Conservation (phyloP, 2,888 invertebrate species). For the Dascillus cervinus region DNA sequence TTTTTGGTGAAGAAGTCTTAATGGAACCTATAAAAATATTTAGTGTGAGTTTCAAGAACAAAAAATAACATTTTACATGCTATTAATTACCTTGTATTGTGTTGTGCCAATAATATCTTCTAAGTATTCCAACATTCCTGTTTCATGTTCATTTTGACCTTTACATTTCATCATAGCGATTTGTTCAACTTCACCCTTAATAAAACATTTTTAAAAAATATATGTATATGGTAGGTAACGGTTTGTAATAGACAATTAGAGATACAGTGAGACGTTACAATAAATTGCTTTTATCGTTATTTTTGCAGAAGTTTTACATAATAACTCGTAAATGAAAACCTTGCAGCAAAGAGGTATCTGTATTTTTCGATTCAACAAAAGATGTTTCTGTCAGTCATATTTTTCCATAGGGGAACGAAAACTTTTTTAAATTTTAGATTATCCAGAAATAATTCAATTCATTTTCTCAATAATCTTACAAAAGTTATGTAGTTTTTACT, state of each 20-base stretch:
- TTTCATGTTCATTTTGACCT: conserved; percentile 73
- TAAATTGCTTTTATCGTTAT: too few relatives aligned
- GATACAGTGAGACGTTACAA: too few relatives aligned
- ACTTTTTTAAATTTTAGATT: too few relatives aligned
- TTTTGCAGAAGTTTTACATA: too few relatives aligned
- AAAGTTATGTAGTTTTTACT: too few relatives aligned
- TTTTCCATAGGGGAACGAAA: too few relatives aligned
- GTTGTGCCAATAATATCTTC: conserved; percentile 96
- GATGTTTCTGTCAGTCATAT: too few relatives aligned
- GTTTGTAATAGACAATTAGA: too few relatives aligned
- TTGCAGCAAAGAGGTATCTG: neutral
- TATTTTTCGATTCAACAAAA: too few relatives aligned
- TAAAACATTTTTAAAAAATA: conserved; percentile 14
- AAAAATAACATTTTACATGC: conserved; percentile 4
- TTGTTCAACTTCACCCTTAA: conserved; percentile 96
- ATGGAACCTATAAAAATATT: conserved; percentile 52
- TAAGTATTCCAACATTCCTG: conserved; percentile 95
- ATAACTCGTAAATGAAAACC: too few relatives aligned
- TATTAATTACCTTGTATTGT: conserved; percentile 57
- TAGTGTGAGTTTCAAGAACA: conserved; percentile 59
- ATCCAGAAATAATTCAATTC: too few relatives aligned
- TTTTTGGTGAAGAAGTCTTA: conserved; percentile 59
- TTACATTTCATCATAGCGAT: conserved; percentile 99
- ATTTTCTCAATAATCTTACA: too few relatives aligned
- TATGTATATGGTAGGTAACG: neutral